Evolutionary conservation across 1,140 invertebrate species (phyloP), one percentile per base, ranked within the genome.

Genomic region (Drosophila hydei): DNA sequence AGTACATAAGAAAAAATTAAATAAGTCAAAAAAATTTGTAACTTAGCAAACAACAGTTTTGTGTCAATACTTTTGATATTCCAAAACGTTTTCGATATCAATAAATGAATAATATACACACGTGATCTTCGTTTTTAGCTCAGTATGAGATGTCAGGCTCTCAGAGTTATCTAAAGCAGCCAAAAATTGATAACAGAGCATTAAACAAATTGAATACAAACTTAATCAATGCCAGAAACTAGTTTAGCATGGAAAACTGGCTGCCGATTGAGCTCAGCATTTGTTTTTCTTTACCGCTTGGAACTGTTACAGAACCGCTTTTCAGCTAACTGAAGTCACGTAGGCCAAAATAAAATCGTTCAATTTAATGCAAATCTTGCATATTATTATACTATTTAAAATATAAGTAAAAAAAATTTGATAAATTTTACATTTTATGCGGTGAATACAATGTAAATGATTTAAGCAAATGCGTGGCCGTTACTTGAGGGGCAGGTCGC

Each of bases 291-390:
- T 70, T 42, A 18, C 19, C 4, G 36, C 45, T 62, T 30, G 45
- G 58, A 59, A 54, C 60, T 42, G 40, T 45, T 55, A 64, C 64
- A 84, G 64, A 77, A 85, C 64, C 58, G 73, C 77, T 74, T 83
- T 83, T 67, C 61, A 38, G 27, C 40, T 23, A 64, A 59, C 40
- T 47, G 4, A 7, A 48, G 80, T 87, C 80, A 85, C 81, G 80
- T 85, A 85, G 77, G 65, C 80, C 80, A 68, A 68, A 45, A 51
- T 18, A 42, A 50, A 50, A 65, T 62, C 38, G 48, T 68, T 63
- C 48, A 18, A 36, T 71, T 60, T 40, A 55, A 71, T 77, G 71
- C 60, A 50, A 79, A 79, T 84, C 23, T 55, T 47, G 47, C 54
- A 65, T 19, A 51, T 52, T 59, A 67, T 51, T 56, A 33, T 30